Conservation (phyloP, 2,113 vertebrate species). For the Aptenodytes forsteri region DNA sequence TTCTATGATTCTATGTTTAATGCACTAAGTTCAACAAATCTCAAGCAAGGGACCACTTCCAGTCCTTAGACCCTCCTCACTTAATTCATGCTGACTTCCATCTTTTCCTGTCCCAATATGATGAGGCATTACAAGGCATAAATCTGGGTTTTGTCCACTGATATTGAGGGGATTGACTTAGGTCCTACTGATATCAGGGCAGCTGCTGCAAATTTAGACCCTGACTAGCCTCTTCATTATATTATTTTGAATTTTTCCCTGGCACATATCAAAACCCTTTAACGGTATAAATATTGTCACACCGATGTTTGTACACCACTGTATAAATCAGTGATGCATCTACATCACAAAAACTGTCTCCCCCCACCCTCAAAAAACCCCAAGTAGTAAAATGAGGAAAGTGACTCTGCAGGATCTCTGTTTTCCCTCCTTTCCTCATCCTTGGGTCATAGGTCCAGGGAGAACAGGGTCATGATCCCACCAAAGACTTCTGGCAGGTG, state of each 20-base stretch:
- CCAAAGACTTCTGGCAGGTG: neutral
- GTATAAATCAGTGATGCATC: neutral
- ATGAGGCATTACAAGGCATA: neutral
- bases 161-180: neutral
- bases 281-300: neutral
- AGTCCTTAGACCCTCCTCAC: neutral
- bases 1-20: neutral
- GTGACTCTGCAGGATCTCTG: neutral
- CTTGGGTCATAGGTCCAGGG: neutral
- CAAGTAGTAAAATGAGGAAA: neutral
- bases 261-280: neutral
- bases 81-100: neutral
- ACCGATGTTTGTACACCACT: neutral
- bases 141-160: neutral
- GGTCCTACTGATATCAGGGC: neutral
- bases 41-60: neutral
- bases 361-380: fast-evolving
- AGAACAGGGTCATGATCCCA: neutral
- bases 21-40: neutral
- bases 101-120: neutral
- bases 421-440: neutral
- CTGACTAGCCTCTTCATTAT: neutral
- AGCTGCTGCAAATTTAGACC: neutral
- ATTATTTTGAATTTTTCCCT: neutral
- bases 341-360: neutral